Evolutionary conservation across 2,888 invertebrate species (phyloP).

Genomic region (Apocheima hispidaria): DNA sequence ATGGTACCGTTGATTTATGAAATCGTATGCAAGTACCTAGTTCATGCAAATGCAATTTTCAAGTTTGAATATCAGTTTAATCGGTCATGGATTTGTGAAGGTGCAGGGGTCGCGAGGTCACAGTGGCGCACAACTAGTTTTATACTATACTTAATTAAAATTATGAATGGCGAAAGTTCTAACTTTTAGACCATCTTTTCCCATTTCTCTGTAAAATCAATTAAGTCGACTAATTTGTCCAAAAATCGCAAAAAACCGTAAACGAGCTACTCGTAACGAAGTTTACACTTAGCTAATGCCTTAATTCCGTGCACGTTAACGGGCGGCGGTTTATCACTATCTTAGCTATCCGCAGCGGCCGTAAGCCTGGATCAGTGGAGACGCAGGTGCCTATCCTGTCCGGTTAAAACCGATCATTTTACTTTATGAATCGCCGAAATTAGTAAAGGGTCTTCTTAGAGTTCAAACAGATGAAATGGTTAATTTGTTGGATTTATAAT

Average conservation of each 20-base stretch:
- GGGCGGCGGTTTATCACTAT: conserved; percentile 70
- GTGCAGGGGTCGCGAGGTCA: no score
- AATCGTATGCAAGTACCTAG: no score
- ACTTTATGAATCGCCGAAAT: conserved; percentile 50
- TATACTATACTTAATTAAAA: no score
- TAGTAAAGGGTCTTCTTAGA: conserved; percentile 25
- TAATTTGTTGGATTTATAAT: conserved; percentile 7
- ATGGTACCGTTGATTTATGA: no score
- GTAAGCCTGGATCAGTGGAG: conserved; percentile 66
- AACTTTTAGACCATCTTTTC: no score
- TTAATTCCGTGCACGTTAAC: conserved; percentile 67
- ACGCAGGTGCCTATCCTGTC: conserved; percentile 64
- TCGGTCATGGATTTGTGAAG: no score
- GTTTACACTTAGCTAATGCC: conserved; percentile 53
- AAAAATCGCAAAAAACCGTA: conserved; percentile 31
- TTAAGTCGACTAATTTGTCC: conserved; percentile 20
- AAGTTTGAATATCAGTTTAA: no score
- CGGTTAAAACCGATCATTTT: conserved; percentile 66
- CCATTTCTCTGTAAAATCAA: background rate
- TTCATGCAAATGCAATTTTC: no score
- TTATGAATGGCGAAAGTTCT: no score
- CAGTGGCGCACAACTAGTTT: no score
- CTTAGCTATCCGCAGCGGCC: conserved; percentile 65
- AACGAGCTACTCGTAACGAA: conserved; percentile 41
- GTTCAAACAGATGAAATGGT: conserved; percentile 20